A percentile compares a stretch with the other conserved stretches of the same genome.
Conservation (phyloP, 2,113 vertebrate species). For the Psettodes erumei region DNA sequence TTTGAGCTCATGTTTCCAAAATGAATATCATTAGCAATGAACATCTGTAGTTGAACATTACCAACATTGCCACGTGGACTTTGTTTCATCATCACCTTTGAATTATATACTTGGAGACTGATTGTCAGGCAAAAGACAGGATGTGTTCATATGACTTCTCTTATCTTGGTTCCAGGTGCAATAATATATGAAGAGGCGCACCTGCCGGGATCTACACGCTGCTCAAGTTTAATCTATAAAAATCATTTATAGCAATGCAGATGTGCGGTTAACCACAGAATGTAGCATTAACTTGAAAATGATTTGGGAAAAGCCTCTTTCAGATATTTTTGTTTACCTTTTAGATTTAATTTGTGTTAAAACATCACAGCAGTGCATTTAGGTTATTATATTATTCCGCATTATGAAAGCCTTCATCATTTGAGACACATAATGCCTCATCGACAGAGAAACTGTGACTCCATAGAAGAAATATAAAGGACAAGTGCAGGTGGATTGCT, state of each 20-base stretch:
- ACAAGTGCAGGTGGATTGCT: not conserved
- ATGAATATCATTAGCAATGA: too few species aligned
- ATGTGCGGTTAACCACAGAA: too few species aligned
- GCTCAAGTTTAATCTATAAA: not conserved
- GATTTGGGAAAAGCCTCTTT: too few species aligned
- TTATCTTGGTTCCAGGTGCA: conserved; percentile 10
- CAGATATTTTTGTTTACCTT: too few species aligned
- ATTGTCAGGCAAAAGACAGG: not conserved
- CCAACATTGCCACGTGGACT: not conserved
- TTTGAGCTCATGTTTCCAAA: too few species aligned
- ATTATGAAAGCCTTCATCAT: too few species aligned
- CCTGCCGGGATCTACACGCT: not conserved
- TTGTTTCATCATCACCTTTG: not conserved
- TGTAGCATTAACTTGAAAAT: not conserved
- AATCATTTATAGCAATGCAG: not conserved
- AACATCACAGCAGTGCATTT: too few species aligned
- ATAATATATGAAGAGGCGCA: not conserved
- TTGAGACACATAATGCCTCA: not conserved
- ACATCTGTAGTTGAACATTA: too few species aligned
- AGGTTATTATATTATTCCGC: too few species aligned
- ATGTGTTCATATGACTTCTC: not conserved
- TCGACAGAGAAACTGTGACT: too few species aligned
- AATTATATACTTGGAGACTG: not conserved
- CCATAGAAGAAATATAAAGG: too few species aligned
- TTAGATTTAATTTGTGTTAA: too few species aligned